Percentiles rank a stretch among this genome's conserved stretches.
Evolutionary conservation across 1,140 invertebrate genomes (phyloP).

Genomic region (Metopolophium dirhodum): DNA sequence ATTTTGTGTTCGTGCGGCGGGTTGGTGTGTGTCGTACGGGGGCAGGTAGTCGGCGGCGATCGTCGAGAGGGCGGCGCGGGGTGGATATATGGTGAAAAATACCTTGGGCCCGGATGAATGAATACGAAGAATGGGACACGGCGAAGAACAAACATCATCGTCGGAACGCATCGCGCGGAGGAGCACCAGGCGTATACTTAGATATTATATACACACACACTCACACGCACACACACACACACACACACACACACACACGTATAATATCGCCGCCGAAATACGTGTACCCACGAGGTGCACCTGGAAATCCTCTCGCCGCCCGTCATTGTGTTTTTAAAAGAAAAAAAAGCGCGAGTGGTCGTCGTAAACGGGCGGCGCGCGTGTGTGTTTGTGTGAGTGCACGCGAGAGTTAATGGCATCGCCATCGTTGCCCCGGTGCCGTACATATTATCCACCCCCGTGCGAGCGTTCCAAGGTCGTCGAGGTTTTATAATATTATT

Average conservation of each 20-base stretch:
- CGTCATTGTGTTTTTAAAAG: conserved; percentile 4
- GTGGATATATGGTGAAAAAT: conserved; percentile 29
- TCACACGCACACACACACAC: not conserved
- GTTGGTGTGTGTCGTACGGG: not conserved
- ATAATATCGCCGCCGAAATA: not conserved
- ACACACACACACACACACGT: not conserved
- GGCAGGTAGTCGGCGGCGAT: not conserved
- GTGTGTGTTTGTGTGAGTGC: not conserved
- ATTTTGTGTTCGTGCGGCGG: not conserved
- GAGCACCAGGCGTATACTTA: not conserved
- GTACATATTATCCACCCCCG: conserved; percentile 22
- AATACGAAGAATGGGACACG: conserved; percentile 53
- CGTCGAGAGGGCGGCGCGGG: not conserved
- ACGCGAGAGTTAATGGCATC: conserved; percentile 47
- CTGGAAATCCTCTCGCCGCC: conserved; percentile 23
- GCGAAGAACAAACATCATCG: conserved; percentile 55
- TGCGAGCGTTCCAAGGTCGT: conserved; percentile 28
- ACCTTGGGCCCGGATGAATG: conserved; percentile 56
- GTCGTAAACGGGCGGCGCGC: not conserved
- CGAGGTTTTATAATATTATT: conserved; percentile 16
- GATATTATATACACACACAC: not conserved
- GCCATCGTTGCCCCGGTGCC: not conserved
- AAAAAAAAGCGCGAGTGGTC: conserved; percentile 45
- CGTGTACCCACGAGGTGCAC: conserved; percentile 9
- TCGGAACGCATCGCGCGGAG: conserved; percentile 18